Base-by-base conservation (phyloP, 2,113 vertebrate genomes). In the Salminus brasiliensis region DNA sequence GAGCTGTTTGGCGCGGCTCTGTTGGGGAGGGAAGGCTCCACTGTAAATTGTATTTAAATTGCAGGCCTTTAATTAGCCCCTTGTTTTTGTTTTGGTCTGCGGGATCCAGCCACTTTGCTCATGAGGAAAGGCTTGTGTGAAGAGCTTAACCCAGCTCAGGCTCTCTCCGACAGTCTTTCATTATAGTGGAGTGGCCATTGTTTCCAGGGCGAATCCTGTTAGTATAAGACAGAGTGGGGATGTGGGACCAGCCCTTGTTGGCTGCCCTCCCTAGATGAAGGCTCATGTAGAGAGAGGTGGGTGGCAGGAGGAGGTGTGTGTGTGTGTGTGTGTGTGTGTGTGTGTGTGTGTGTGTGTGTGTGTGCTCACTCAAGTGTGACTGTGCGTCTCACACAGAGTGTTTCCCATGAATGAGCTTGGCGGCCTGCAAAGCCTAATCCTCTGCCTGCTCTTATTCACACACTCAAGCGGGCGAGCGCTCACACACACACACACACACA, bases 201-300 rank as follows among this genome's bases (percentile, higher is more conserved):
- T 92, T 85, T 89, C 36, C 57, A 36, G 5, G 16, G 87, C 79
- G 87, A 91, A 90, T 92, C 91, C 90, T 92, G 91, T 92, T 92
- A 90, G 89, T 85, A 89, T 84, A 90, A 88, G 87, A 90, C 79
- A 15, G 87, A 84, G 88, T 39, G 89, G 87, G 88, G 90, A 90
- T 91, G 84, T 87, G 88, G 84, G 86, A 88, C 82, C 63, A 66
- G 80, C 85, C 89, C 86, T 86, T 74, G 83, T 89, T 90, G 88
- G 89, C 86, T 85, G 84, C 76, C 79, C 87, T 88, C 55, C 13
- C 83, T 87, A 88, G 86, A 90, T 83, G 83, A 74, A 87, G 87
- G 85, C 87, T 81, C 85, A 74, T 45, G 71, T 87, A 84, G 78
- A 85, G 87, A 84, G 69, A 69, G 65, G 74, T 86, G 84, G 72